Conservation (phyloP, 1,140 invertebrate species). For the Elymnias hypermnestra region DNA sequence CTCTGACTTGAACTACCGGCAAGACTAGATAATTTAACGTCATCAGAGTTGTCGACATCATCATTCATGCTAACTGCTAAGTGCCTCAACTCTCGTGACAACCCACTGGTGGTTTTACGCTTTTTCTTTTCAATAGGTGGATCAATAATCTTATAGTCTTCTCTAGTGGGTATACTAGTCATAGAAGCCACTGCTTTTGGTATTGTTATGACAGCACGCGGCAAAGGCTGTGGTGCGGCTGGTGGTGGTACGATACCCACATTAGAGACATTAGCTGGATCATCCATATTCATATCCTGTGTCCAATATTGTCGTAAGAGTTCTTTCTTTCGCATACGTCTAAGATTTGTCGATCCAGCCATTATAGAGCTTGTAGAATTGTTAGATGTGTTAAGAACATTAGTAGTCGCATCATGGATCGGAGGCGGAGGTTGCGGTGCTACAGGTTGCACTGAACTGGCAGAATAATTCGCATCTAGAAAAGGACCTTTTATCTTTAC, state of each 20-base stretch:
- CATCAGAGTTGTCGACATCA: conserved; percentile 54
- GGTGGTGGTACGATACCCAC: conserved; percentile 77
- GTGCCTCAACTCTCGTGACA: conserved; percentile 77
- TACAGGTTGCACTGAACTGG: conserved; percentile 67
- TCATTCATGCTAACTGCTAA: conserved; percentile 69
- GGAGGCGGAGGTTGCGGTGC: conserved; percentile 77
- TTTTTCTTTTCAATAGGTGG: conserved; percentile 82
- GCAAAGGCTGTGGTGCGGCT: conserved; percentile 78
- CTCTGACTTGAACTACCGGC: conserved; percentile 36
- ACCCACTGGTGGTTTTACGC: conserved; percentile 75
- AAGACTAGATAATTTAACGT: conserved; percentile 54
- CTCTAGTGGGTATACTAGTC: conserved; percentile 88
- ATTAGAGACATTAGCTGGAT: conserved; percentile 74
- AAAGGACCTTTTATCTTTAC: conserved; percentile 94
- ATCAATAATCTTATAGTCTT: conserved; percentile 85
- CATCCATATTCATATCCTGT: conserved; percentile 90
- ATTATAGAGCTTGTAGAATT: conserved; percentile 45
- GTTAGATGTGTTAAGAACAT: conserved; percentile 43
- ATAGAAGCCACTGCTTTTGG: conserved; percentile 91
- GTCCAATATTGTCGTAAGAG: conserved; percentile 87
- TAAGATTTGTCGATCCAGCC: conserved; percentile 83
- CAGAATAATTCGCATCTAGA: conserved; percentile 84
- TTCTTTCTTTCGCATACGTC: conserved; percentile 93
- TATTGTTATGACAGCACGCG: conserved; percentile 86
- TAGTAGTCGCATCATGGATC: conserved; percentile 67